A percentile compares a stretch with the other conserved stretches of the same genome.
Conservation (phyloP, 2,113 vertebrate genomes). For the Eonycteris spelaea region DNA sequence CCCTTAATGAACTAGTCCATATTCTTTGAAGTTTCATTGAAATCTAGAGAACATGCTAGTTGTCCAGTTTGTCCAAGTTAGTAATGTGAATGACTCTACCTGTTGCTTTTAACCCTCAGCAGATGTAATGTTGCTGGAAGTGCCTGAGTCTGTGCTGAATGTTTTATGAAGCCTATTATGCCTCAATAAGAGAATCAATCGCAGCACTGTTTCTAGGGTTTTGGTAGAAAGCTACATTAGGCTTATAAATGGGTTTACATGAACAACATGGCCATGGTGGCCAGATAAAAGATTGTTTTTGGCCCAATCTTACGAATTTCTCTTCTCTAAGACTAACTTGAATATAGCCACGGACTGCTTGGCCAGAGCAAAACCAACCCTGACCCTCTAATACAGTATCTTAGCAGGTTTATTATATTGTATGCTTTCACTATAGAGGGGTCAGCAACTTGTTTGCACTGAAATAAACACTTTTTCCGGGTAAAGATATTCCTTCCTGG, state of each 20-base stretch:
- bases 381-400: not conserved
- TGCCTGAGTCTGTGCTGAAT: not conserved
- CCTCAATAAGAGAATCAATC: not conserved
- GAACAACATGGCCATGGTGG: not conserved
- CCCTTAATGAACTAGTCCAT: not conserved
- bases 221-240: not conserved
- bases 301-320: not conserved
- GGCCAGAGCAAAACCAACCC: not conserved
- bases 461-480: not conserved
- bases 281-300: not conserved
- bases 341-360: not conserved
- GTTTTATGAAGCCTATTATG: not conserved
- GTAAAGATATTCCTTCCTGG: not conserved
- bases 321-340: not conserved
- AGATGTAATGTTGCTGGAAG: not conserved
- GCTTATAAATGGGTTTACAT: not conserved
- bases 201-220: not conserved
- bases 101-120: not conserved
- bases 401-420: not conserved
- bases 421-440: not conserved
- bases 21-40: not conserved
- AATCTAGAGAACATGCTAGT: not conserved
- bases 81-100: not conserved
- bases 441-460: not conserved
- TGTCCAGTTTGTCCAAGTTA: not conserved